Base-by-base conservation (phyloP, 2,888 invertebrate species). In the Thereva nobilitata region DNA sequence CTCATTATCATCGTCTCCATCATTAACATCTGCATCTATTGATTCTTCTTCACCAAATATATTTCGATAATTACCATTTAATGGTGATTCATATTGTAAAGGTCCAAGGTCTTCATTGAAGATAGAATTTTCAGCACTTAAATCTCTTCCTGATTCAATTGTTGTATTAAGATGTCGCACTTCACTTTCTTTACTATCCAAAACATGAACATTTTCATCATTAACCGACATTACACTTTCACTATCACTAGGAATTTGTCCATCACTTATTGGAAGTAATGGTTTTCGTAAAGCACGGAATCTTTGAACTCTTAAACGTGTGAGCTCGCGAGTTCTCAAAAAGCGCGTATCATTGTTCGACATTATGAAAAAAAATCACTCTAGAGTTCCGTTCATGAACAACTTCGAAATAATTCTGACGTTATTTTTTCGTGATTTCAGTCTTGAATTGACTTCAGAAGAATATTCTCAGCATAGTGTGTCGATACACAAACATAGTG, bases 281-380 rank as follows among this genome's bases (percentile, higher is more conserved):
- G 5, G 10, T 47, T 47, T 47, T 7, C 47, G 47, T 12, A 47
- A 47, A 47, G 47, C 47, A 47, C 47, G 47, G 23, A 4, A 47
- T 47, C 23, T 47, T 47, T 47, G 47, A 47, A 47, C 47, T 47
- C 47, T 47, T 47, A 47, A 47, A 47, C 47, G 47, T 47, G 47
- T 47, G 47, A 47, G 47, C 47, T 47, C 47, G 23, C 47, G 47
- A 47, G 47, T 47, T 47, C 23, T 47, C 23, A 47, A 47, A 47
- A 10, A 47, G 47, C 47, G 47, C 47, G 47, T n/a, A n/a, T n/a
- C 5, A 47, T 47, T 12, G 47, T 47, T 12, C 47, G 47, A 47
- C 47, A 47, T 47, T 10, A 47, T 47, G 8, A 12, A 8, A 47
- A 47, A 47, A 47, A 47, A 12, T 47, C n/a, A n/a, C n/a, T n/a